Conservation (phyloP, 2,113 vertebrate species). For the Anseranas semipalmata region DNA sequence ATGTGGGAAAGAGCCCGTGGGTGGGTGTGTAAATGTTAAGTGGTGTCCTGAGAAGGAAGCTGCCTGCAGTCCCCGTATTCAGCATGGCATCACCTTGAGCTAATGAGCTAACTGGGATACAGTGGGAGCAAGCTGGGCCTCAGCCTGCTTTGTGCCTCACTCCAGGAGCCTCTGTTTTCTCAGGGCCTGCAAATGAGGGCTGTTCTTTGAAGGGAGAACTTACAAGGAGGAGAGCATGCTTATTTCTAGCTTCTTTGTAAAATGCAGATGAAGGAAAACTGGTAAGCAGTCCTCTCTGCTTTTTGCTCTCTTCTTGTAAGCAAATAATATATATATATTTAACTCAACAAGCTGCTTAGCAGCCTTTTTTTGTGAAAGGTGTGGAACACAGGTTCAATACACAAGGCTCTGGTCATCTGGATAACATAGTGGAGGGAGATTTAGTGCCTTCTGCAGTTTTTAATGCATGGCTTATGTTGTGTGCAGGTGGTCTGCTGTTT, state of each 20-base stretch:
- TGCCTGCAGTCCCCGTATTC: background rate
- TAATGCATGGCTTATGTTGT: background rate
- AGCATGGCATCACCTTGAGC: background rate
- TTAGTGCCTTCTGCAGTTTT: background rate
- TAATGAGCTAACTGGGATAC: background rate
- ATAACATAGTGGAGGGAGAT: rapidly evolving
- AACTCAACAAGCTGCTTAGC: background rate
- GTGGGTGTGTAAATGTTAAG: background rate
- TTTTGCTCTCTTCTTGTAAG: background rate
- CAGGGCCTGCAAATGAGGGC: background rate
- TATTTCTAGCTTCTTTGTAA: background rate
- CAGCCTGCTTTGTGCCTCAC: background rate
- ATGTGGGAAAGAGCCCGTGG: background rate
- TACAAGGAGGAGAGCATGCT: background rate
- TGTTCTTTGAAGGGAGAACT: background rate
- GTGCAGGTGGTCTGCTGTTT: background rate
- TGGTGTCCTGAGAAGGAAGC: background rate
- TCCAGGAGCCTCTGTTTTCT: background rate
- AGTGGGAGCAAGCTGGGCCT: background rate
- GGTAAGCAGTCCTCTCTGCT: background rate
- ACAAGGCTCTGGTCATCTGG: background rate
- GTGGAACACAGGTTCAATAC: background rate
- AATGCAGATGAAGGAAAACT: background rate
- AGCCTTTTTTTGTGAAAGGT: background rate
- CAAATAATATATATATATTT: background rate